These are phyloP conservation scores for Promerops cafer DNA, from an alignment of 2,113 vertebrate genomes.

Conservation along the genomic window DNA sequence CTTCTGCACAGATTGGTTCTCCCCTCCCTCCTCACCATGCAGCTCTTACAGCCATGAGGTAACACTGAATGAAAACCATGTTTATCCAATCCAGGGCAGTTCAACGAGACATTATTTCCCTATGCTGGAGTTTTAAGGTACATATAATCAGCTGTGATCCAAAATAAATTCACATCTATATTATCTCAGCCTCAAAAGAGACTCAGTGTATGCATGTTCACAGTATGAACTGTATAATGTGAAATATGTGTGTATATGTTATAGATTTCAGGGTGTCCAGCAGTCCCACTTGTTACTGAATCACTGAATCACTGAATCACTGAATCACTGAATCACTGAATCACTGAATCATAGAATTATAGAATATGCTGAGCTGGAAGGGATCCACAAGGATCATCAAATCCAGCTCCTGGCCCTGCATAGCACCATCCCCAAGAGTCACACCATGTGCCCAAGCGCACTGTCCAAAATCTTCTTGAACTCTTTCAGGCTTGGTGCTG, in stretches of 20 bases:
- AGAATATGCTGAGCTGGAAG: not conserved
- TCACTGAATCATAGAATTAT: not conserved
- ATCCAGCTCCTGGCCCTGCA: not conserved
- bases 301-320: not conserved
- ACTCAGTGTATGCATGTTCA: rapidly evolving
- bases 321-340: not conserved
- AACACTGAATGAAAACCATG: not conserved
- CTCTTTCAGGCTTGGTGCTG: not conserved
- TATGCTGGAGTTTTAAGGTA: not conserved
- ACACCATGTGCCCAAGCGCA: not conserved
- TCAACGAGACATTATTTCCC: not conserved
- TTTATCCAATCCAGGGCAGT: not conserved
- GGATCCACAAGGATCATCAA: not conserved
- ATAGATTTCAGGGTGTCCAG: not conserved
- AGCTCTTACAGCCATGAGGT: not conserved
- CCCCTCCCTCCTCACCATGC: not conserved
- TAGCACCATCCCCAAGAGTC: not conserved
- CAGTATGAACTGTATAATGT: not conserved
- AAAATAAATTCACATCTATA: not conserved
- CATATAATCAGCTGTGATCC: not conserved
- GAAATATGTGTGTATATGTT: not conserved
- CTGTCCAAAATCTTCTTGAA: not conserved
- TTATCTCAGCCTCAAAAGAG: not conserved
- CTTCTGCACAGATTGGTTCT: not conserved
- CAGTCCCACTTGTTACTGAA: not conserved